A percentile compares a stretch with the other conserved stretches of the same genome.
phyloP scores from a whole-genome alignment of 1,140 invertebrate species.

The Colletes latitarsis region DNA sequence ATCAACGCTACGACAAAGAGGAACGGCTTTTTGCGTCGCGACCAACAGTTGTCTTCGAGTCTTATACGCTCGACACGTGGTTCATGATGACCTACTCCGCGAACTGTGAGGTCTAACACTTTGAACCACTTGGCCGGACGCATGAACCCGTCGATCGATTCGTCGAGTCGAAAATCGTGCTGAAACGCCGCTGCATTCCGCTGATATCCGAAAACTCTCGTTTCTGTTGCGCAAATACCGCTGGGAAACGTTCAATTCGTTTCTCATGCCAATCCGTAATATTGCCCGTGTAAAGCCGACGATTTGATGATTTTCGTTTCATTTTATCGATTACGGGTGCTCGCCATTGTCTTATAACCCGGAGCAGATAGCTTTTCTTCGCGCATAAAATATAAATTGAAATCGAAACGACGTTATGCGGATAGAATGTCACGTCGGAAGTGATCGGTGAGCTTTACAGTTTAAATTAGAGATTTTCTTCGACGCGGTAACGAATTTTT shows the following conservation, averaged over 20 bases:
- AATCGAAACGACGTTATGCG: background rate
- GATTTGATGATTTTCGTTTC: conserved; percentile 29
- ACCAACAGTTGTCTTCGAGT: background rate
- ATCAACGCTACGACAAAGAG: background rate
- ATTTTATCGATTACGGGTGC: conserved; percentile 12
- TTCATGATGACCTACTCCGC: background rate
- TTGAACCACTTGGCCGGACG: background rate
- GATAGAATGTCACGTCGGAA: no score
- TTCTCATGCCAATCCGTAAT: background rate
- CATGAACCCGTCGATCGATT: no score
- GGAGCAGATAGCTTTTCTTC: background rate
- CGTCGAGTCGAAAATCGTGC: background rate
- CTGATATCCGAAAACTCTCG: background rate
- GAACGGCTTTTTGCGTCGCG: background rate
- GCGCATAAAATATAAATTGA: background rate
- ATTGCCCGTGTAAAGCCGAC: background rate
- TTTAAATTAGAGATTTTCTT: background rate
- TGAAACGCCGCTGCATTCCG: no score
- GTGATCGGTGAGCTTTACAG: no score
- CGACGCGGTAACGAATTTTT: background rate
- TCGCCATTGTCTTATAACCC: background rate
- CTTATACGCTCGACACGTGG: background rate
- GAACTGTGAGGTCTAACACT: background rate
- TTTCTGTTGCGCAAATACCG: background rate
- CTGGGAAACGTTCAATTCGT: background rate